phyloP scores from a whole-genome alignment of 2,113 vertebrate species.

The Piaya cayana region DNA sequence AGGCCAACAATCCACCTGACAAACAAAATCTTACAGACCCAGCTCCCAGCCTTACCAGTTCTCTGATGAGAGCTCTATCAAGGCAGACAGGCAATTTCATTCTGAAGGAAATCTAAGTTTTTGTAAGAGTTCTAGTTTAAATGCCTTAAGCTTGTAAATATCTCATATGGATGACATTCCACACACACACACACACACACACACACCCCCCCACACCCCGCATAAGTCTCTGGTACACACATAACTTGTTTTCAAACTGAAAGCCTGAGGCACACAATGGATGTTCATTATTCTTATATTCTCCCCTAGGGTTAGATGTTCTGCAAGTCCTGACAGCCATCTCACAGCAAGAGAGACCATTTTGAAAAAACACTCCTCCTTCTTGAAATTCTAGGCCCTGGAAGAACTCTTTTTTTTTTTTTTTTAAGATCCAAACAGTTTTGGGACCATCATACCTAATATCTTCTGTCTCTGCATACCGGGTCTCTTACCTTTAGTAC shows the following conservation, averaged over 20 bases:
- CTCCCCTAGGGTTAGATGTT: background rate
- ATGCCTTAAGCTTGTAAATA: background rate
- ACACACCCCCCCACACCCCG: too few species aligned
- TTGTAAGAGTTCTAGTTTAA: background rate
- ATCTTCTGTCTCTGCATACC: background rate
- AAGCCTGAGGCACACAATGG: background rate
- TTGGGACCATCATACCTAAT: background rate
- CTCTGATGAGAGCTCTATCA: background rate
- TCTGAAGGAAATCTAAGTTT: background rate
- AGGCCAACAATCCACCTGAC: background rate
- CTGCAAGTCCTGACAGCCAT: background rate
- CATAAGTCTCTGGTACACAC: accelerated
- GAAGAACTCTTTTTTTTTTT: background rate
- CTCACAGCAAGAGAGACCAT: background rate
- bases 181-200: too few species aligned
- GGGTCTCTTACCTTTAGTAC: accelerated
- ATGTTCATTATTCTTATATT: background rate
- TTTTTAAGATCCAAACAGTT: background rate
- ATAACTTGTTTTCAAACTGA: background rate
- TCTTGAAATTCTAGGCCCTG: background rate
- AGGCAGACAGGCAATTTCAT: background rate
- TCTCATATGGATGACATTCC: background rate
- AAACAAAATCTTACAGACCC: background rate
- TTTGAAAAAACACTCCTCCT: background rate
- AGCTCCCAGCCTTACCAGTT: background rate